Base-by-base conservation (phyloP, 1,140 invertebrate genomes). In the Lordiphosa mommai region DNA sequence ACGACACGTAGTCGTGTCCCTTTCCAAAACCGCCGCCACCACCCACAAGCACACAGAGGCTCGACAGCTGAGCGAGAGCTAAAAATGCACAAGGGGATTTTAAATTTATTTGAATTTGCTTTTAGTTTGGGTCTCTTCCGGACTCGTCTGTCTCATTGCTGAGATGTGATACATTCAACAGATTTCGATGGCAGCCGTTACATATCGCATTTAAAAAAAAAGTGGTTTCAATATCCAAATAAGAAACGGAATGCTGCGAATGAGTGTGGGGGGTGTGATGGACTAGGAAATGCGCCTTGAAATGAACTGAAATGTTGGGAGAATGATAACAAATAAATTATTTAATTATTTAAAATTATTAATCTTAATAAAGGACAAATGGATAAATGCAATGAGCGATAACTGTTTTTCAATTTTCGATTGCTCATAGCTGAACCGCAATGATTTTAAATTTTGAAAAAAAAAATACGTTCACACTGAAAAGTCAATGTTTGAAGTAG, bases 71-170 rank as follows among this genome's bases (percentile, higher is more conserved):
- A 56, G 61, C 37, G 50, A 56, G 53, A 71, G 71, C 82, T 86
- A 77, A 86, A 86, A 86, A 86, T 87, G 65, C 82, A 84, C 82
- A 71, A 69, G 84, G 76, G 82, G 84, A 86, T 87, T 85, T 72
- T 60, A 66, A 86, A 87, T 87, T 73, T 84, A 86, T 86, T 86
- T 86, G 82, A 76, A 84, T 86, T 86, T 86, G 82, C 82, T 86
- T 86, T 86, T 86, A 86, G 84, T 86, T 86, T 49, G 63, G 53
- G 40, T 64, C 53, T 32, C 23, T 59, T 32, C 10, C 46, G 46
- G 46, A 49, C 7, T 38, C 58, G 55, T 70, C 48, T 36, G 40
- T 37, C 37, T 61, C 53, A n/a, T n/a, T n/a, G 20, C 4, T 23
- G 20, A 23, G 20, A 23, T 43, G 48, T 55, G 65, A 50, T 52